phyloP scores from a whole-genome alignment of 2,113 vertebrate genomes.

The Guaruba guarouba region DNA sequence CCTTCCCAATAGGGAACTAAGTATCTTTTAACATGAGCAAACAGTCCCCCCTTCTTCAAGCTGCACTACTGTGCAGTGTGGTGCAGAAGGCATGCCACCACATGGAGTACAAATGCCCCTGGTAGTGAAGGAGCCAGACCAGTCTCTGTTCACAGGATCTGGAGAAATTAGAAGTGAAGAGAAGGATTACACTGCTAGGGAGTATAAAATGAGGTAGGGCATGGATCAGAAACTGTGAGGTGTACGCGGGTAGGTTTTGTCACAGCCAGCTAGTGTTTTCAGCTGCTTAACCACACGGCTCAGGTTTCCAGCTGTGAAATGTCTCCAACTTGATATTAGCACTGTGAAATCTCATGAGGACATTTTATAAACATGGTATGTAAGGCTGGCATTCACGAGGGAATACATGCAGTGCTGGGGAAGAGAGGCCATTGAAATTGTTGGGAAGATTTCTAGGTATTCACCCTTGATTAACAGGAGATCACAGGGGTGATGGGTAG shows the following conservation, averaged over 20 bases:
- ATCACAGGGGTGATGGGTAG: neutral
- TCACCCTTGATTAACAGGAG: neutral
- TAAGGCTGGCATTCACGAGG: neutral
- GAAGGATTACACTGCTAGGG: neutral
- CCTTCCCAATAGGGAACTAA: neutral
- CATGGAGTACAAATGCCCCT: neutral
- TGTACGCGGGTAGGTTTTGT: neutral
- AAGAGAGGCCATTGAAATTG: neutral
- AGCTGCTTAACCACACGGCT: neutral
- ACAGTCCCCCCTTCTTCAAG: neutral
- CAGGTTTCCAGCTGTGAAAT: neutral
- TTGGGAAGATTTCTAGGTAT: neutral
- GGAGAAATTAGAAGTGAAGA: neutral
- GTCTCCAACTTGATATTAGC: neutral
- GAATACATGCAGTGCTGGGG: neutral
- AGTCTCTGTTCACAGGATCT: neutral
- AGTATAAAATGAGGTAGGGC: neutral
- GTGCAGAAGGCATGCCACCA: neutral
- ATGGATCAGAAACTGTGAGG: neutral
- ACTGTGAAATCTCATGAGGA: neutral
- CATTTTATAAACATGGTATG: neutral
- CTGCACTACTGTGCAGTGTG: neutral
- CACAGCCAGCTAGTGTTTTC: neutral
- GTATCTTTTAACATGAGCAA: neutral
- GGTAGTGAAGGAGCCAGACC: neutral